Percentiles rank a stretch among this genome's conserved stretches.
phyloP scores from a whole-genome alignment of 2,797 vertebrate genomes.

The Enteromius thamalakanensis region DNA sequence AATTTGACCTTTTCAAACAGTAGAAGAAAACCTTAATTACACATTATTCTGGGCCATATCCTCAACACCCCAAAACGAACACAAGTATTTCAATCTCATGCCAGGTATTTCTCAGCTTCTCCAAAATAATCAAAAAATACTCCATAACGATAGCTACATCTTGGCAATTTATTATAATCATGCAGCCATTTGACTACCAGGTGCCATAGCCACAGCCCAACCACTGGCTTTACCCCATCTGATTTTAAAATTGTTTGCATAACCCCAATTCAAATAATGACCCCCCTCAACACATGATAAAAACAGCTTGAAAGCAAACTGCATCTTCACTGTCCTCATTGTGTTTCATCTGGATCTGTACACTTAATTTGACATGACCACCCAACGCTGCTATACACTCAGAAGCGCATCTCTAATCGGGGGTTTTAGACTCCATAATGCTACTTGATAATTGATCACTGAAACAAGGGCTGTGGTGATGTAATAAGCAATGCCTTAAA shows the following conservation, averaged over 20 bases:
- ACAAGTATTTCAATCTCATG: not conserved
- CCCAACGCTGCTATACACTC: not conserved
- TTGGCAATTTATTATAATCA: not conserved
- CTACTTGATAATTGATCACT: not conserved
- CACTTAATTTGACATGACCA: not conserved
- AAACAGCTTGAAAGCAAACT: not conserved
- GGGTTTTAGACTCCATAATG: not conserved
- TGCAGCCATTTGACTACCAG: constrained; percentile 6
- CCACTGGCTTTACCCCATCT: constrained; percentile 2
- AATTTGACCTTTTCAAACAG: not conserved
- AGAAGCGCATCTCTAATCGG: not conserved
- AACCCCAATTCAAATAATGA: constrained; percentile 1
- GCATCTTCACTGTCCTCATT: not conserved
- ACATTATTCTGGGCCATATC: not conserved
- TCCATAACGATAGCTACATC: not conserved
- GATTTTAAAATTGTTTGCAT: constrained; percentile 18
- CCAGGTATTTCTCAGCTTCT: not conserved
- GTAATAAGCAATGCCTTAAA: not conserved
- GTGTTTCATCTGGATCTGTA: not conserved
- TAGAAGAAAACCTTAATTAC: not conserved
- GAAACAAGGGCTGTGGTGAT: not conserved
- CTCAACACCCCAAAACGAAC: not conserved
- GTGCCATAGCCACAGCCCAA: not conserved
- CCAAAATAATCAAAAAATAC: not conserved
- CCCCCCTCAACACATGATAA: too few relatives aligned